Percentiles rank a stretch among this genome's conserved stretches.
Evolutionary conservation across 2,113 vertebrate species (phyloP).

Genomic region (Ginglymostoma cirratum): DNA sequence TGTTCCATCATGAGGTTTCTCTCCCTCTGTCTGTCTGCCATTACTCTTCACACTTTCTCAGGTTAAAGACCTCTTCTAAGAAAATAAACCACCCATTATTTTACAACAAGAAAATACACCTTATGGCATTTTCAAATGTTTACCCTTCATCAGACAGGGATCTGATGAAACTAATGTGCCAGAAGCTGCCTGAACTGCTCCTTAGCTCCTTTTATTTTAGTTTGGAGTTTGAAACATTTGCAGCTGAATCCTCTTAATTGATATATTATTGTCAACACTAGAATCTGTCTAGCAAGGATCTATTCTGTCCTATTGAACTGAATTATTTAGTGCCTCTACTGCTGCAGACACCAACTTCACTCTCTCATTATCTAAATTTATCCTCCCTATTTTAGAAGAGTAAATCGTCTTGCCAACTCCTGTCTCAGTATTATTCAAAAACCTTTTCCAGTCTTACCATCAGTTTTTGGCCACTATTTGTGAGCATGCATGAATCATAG

Average conservation of each 20-base stretch:
- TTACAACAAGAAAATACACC: not conserved
- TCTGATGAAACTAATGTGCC: not conserved
- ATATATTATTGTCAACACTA: not conserved
- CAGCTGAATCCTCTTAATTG: not conserved
- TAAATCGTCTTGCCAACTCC: not conserved
- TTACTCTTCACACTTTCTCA: not conserved
- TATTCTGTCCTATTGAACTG: not conserved
- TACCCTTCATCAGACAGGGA: not conserved
- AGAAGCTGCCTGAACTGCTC: not conserved
- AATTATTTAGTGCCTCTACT: not conserved
- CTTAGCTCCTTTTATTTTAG: not conserved
- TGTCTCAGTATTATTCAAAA: not conserved
- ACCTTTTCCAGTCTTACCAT: not conserved
- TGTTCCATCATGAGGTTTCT: not conserved
- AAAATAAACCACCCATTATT: not conserved
- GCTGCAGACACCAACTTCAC: not conserved
- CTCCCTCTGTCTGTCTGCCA: not conserved
- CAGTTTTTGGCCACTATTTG: not conserved
- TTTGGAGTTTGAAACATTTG: not conserved
- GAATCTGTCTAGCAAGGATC: not conserved
- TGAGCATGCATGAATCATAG: not conserved
- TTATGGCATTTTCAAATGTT: not conserved
- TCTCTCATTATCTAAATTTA: not conserved
- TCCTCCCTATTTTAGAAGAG: not conserved
- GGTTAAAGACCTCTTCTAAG: not conserved